These are phyloP conservation scores for Microcebus griseorufus DNA, from an alignment of 2,113 vertebrate species.

Conservation along the genomic window DNA sequence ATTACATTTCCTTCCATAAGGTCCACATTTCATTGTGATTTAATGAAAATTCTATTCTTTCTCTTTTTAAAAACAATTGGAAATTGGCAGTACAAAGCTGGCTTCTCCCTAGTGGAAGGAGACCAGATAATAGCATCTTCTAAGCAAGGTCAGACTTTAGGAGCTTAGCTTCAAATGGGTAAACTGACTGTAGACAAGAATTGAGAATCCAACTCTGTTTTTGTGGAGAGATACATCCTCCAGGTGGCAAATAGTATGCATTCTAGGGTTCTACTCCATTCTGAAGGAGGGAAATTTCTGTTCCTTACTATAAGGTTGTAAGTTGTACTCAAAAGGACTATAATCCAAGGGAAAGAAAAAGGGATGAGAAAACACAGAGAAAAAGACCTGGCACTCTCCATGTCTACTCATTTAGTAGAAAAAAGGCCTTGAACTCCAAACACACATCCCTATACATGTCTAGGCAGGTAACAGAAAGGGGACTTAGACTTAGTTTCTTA, in stretches of 20 bases:
- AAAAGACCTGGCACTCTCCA: not conserved
- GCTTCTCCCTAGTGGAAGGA: not conserved
- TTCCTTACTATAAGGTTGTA: not conserved
- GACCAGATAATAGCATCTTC: not conserved
- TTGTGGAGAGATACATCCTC: not conserved
- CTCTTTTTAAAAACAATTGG: constrained; percentile 5
- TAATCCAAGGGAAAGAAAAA: not conserved
- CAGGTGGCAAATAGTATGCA: not conserved
- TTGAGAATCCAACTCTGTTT: not conserved
- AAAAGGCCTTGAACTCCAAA: not conserved
- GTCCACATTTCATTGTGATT: not conserved
- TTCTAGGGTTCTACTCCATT: not conserved
- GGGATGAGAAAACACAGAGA: not conserved
- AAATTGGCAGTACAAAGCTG: not conserved
- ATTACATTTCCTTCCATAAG: not conserved
- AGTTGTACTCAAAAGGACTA: not conserved
- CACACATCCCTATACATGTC: too few species aligned
- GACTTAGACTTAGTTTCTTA: not conserved
- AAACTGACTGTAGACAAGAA: not conserved
- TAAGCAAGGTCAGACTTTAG: not conserved
- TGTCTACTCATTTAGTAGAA: not conserved
- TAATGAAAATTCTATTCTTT: constrained; percentile 7
- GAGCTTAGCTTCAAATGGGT: not conserved
- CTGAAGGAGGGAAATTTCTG: not conserved
- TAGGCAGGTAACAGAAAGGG: not conserved